Conservation (phyloP, 2,888 invertebrate species). For the Chrysomela aeneicollis region DNA sequence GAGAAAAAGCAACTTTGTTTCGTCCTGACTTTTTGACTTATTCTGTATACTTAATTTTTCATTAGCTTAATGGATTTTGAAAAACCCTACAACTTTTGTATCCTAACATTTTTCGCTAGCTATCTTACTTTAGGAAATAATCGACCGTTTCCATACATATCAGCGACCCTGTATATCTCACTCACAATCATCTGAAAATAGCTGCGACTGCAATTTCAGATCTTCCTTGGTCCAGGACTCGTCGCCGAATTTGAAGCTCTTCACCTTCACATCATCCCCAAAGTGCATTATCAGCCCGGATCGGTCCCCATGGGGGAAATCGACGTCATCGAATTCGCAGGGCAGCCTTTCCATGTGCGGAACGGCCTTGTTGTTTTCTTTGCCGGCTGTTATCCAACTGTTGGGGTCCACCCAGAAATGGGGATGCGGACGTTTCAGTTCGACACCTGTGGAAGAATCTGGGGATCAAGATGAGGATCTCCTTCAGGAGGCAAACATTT, state of each 20-base stretch:
- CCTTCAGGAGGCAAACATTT: no score
- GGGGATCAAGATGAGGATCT: no score
- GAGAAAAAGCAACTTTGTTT: no score
- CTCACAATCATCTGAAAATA: not conserved
- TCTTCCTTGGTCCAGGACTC: constrained; percentile 27
- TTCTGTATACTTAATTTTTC: no score
- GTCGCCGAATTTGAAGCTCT: constrained; percentile 28
- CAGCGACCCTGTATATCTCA: no score
- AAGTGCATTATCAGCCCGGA: constrained; percentile 16
- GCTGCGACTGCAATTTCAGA: not conserved
- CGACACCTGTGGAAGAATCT: no score
- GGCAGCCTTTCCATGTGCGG: constrained; percentile 65
- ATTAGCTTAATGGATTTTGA: no score
- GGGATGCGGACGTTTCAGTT: constrained; percentile 34
- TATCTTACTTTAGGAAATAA: no score
- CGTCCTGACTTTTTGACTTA: no score
- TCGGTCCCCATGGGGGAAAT: constrained; percentile 50
- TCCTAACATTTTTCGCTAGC: no score
- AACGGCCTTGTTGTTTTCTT: constrained; percentile 61
- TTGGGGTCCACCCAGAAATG: constrained; percentile 58
- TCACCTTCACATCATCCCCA: constrained; percentile 13
- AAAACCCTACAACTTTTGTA: no score
- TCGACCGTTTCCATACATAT: no score
- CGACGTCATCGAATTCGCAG: constrained; percentile 62
- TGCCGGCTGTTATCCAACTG: constrained; percentile 60